Conservation (phyloP, 2,797 vertebrate species). For the Smutsia gigantea region DNA sequence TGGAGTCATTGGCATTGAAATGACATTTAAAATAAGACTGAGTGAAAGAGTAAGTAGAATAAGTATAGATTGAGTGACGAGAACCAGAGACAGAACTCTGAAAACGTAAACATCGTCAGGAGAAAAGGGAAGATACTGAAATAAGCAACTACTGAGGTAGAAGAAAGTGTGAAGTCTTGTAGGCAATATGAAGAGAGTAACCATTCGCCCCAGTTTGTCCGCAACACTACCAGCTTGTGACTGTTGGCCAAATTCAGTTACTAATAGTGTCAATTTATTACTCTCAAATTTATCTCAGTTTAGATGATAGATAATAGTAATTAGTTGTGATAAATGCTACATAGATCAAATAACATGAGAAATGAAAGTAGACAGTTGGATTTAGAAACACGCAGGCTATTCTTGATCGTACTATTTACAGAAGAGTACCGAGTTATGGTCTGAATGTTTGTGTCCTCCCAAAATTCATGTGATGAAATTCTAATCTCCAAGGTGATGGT, state of each 20-base stretch:
- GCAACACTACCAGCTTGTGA: neutral
- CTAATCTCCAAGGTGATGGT: neutral
- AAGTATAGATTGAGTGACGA: neutral
- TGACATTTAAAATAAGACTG: neutral
- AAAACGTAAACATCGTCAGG: neutral
- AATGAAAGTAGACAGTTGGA: neutral
- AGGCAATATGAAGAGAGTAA: neutral
- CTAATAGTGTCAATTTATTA: neutral
- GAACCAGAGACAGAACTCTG: neutral
- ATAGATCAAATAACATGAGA: neutral
- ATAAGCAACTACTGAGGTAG: neutral
- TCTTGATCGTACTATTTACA: neutral
- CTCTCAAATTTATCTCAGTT: neutral
- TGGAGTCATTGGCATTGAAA: neutral
- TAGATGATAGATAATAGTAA: neutral
- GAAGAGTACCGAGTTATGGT: neutral
- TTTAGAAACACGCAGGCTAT: neutral
- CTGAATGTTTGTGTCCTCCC: neutral
- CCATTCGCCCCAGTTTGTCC: neutral
- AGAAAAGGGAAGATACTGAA: neutral
- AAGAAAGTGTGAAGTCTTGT: neutral
- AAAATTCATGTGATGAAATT: neutral
- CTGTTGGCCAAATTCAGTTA: neutral
- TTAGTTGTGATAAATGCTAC: neutral
- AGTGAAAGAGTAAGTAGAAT: neutral